Evolutionary conservation across 1,140 invertebrate species (phyloP).

Genomic region (Drosophila equinoxialis): DNA sequence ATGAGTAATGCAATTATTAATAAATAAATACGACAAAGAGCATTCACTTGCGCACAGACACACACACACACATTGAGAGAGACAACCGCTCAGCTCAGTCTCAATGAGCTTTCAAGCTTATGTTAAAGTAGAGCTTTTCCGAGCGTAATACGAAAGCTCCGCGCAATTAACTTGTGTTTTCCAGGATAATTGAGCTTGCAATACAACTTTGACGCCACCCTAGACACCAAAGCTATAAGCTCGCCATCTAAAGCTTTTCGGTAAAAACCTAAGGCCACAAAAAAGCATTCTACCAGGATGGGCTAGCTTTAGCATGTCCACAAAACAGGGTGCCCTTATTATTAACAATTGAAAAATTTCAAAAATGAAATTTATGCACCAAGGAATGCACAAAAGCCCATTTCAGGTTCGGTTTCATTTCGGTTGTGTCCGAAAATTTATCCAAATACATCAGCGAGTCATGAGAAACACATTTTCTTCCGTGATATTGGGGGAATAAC

Average conservation of each 20-base stretch:
- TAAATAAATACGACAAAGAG: conserved; percentile 54
- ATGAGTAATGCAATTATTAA: conserved; percentile 80
- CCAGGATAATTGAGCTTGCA: neutral
- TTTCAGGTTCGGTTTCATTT: no score
- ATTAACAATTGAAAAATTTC: no score
- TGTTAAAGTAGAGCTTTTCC: neutral
- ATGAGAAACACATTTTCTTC: no score
- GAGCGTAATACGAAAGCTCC: neutral
- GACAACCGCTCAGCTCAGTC: conserved; percentile 2
- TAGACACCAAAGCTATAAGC: neutral
- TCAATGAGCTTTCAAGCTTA: conserved; percentile 19
- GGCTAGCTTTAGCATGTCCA: neutral
- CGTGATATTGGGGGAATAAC: no score
- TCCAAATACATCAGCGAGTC: no score
- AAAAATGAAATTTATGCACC: no score
- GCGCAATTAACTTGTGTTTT: neutral
- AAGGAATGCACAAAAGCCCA: no score
- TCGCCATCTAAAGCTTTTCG: neutral
- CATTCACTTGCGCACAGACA: conserved; percentile 5
- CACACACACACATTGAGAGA: conserved; percentile 6
- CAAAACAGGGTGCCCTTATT: neutral
- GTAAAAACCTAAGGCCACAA: neutral
- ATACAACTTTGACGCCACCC: neutral
- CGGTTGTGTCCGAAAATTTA: no score
- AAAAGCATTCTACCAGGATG: neutral